Percentiles rank a stretch among this genome's conserved stretches.
phyloP scores from a whole-genome alignment of 2,113 vertebrate species.

The Anarrhichthys ocellatus region DNA sequence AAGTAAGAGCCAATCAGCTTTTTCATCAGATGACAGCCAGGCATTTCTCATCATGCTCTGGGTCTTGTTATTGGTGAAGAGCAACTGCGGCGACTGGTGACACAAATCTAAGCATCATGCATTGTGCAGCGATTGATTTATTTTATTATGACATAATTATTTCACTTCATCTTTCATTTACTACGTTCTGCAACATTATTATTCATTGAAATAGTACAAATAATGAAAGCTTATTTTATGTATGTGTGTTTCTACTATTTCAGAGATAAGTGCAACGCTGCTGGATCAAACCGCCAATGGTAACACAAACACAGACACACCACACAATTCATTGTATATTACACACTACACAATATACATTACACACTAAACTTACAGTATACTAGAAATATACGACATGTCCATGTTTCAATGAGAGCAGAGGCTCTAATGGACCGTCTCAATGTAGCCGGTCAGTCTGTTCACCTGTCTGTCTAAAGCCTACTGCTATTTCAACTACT shows the following conservation, averaged over 20 bases:
- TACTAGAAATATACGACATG: neutral
- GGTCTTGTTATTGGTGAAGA: too few relatives aligned
- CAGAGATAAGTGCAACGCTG: slow-evolving; percentile 11
- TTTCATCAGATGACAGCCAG: neutral
- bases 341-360: neutral
- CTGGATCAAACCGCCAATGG: slow-evolving; percentile 15
- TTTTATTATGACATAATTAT: neutral
- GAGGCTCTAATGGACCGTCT: neutral
- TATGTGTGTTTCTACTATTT: neutral
- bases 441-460: neutral
- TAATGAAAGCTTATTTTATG: neutral
- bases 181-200: neutral
- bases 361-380: neutral
- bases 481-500: too few relatives aligned
- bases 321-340: neutral
- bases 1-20: neutral
- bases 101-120: neutral
- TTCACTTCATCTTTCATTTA: neutral
- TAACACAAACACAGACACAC: neutral
- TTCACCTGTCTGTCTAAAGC: neutral
- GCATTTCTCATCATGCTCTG: too few relatives aligned
- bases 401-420: neutral
- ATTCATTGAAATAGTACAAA: neutral
- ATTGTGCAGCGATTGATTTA: neutral
- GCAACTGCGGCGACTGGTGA: too few relatives aligned